Evolutionary conservation across 2,888 invertebrate species (phyloP).

Genomic region (Patella pellucida): DNA sequence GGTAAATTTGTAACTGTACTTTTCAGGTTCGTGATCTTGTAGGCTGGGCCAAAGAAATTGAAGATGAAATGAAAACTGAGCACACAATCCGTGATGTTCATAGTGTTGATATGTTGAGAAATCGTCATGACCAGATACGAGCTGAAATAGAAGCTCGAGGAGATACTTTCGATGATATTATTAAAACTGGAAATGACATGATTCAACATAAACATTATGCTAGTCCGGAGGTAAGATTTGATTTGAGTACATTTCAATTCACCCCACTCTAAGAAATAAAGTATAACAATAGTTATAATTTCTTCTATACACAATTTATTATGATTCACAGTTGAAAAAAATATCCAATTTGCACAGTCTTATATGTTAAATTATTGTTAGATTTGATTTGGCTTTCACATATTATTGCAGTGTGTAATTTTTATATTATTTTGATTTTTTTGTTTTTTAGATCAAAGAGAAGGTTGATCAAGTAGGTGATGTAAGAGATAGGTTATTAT

Average conservation of each 20-base stretch:
- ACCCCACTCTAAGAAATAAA: too few species aligned
- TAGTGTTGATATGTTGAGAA: constrained; percentile 97
- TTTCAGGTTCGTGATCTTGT: constrained; percentile 80
- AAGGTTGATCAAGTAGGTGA: constrained; percentile 78
- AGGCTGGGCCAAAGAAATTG: constrained; percentile 87
- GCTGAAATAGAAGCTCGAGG: constrained; percentile 99
- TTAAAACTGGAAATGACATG: constrained; percentile 93
- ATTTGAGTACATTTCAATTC: not conserved
- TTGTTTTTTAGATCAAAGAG: constrained; percentile 61
- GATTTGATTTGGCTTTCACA: not conserved
- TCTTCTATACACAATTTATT: too few species aligned
- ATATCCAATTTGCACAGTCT: too few species aligned
- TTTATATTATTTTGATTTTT: too few species aligned
- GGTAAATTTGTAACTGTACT: too few species aligned
- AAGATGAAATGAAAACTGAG: constrained; percentile 83
- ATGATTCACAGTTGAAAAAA: too few species aligned
- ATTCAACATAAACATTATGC: constrained; percentile 88
- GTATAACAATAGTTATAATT: too few species aligned
- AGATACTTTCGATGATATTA: constrained; percentile 94
- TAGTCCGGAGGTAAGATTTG: constrained; percentile 69
- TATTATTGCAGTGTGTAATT: too few species aligned
- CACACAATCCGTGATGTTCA: constrained; percentile 89
- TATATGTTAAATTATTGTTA: constrained; percentile 1
- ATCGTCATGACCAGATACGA: constrained; percentile 97
- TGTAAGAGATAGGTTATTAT: constrained; percentile 87